phyloP scores from a whole-genome alignment of 2,797 vertebrate species.

The Mormyrus hasselquistii region DNA sequence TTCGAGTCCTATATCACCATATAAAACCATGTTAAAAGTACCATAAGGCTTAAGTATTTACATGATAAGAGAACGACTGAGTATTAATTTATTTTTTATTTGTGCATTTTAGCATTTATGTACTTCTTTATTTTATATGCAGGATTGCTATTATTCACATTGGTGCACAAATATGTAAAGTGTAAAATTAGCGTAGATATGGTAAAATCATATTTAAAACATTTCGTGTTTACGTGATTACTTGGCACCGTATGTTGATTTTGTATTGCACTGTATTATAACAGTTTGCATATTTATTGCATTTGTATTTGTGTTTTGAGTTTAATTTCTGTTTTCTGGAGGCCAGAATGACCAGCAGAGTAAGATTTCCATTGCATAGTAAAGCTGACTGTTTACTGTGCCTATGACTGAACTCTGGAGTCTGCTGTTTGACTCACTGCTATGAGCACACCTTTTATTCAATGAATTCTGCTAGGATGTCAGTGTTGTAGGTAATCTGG shows the following conservation, averaged over 20 bases:
- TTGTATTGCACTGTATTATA: neutral
- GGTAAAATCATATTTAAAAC: slow-evolving; percentile 59
- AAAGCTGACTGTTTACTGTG: neutral
- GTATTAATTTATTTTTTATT: neutral
- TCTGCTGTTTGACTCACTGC: slow-evolving; percentile 65
- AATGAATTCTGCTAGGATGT: slow-evolving; percentile 64
- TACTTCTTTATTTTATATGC: neutral
- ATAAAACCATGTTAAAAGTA: neutral
- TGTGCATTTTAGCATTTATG: neutral
- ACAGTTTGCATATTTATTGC: neutral
- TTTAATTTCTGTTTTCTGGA: neutral
- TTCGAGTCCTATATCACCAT: neutral
- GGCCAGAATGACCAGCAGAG: neutral
- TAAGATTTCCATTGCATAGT: neutral
- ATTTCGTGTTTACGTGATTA: neutral
- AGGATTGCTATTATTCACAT: neutral
- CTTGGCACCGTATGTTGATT: neutral
- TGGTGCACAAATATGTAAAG: neutral
- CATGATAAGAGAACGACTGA: neutral
- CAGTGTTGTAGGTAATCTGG: slow-evolving; percentile 52
- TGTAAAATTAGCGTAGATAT: neutral
- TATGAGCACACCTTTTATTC: slow-evolving; percentile 59
- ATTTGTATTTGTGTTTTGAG: neutral
- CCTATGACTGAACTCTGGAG: neutral
- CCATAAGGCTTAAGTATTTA: neutral